Evolutionary conservation across 2,888 invertebrate genomes (phyloP), one percentile per base, ranked within the genome.

Genomic region (Epinotia brunnichana): DNA sequence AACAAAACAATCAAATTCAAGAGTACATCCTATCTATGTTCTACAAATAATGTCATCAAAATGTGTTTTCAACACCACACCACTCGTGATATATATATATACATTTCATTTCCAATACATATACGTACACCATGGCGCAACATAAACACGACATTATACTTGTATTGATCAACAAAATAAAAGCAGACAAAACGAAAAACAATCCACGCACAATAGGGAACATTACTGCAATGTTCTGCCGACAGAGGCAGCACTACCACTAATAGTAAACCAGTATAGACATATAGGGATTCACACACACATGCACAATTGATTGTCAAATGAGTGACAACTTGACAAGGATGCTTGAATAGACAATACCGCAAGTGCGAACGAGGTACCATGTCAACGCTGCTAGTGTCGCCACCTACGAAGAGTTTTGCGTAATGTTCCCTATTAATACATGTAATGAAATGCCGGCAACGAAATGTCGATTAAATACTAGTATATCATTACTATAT

Each of bases 21-120:
- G 29, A 29, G 21, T 24, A 1, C 1, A 29, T 5, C 35, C 48
- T 48, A n/a, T 7, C 2, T 48, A 48, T 7, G 19, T 17, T 13
- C n/a, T n/a, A 63, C 29, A 75, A n/a, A 78, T 77, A 70, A 76
- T 74, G 77, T 78, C 69, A 69, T 77, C 74, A 19, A 60, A 59
- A 19, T 7, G 60, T 53, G 60, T 51, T 21, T 3, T 53, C 9
- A 69, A 24, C 39, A 60, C 39, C 53, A 66, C 59, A 71, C 59
- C 70, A 71, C 66, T 53, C 60, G 51, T 59, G 59, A 44, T 41
- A 53, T 51, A 29, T 19, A 44, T 41, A 53, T 51, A 29, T 19
- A 44, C 15, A 15, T 44, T 4, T 15, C 4, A 44, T 44, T 15
- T 4, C 15, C 44, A 44, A 44, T 4, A 44, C 15, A 44, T 44